These are phyloP conservation scores for Orchestes rusci DNA, from an alignment of 2,888 invertebrate species.

Conservation along the genomic window DNA sequence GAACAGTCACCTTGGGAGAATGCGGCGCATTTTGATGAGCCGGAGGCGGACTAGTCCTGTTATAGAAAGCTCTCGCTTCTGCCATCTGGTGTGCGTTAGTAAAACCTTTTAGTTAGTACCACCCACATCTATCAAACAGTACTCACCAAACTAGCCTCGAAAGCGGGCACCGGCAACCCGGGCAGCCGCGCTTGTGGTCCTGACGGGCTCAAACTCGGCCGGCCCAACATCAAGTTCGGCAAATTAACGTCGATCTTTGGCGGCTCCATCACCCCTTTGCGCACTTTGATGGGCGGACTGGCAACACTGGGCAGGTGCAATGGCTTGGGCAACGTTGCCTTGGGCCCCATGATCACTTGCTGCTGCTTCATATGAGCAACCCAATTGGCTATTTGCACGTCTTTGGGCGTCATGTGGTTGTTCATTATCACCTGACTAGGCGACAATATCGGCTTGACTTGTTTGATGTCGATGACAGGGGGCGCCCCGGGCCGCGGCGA, in stretches of 20 bases:
- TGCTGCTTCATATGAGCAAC: conserved; percentile 44
- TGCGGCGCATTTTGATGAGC: conserved; percentile 73
- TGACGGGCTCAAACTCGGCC: conserved; percentile 43
- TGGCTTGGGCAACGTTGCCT: conserved; percentile 33
- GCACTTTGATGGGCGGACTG: conserved; percentile 43
- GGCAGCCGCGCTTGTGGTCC: conserved; percentile 50
- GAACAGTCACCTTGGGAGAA: conserved; percentile 31
- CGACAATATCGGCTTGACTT: conserved; percentile 31
- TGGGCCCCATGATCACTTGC: conserved; percentile 39
- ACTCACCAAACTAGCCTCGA: conserved; percentile 66
- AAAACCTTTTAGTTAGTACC: conserved; percentile 13
- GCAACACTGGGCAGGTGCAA: conserved; percentile 44
- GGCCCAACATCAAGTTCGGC: conserved; percentile 50
- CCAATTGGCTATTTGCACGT: conserved; percentile 37
- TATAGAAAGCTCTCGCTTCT: conserved; percentile 36
- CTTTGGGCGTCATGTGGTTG: conserved; percentile 25
- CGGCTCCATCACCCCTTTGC: conserved; percentile 46
- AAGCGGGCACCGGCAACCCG: conserved; percentile 54
- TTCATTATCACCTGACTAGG: conserved; percentile 27
- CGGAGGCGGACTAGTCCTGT: conserved; percentile 64
- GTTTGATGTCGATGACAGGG: conserved; percentile 18
- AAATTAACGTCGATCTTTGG: conserved; percentile 51
- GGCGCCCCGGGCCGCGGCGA: conserved; percentile 22
- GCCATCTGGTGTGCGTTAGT: conserved; percentile 38
- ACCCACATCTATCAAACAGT: neutral